Conservation (phyloP, 2,113 vertebrate genomes). For the Trogon surrucura region DNA sequence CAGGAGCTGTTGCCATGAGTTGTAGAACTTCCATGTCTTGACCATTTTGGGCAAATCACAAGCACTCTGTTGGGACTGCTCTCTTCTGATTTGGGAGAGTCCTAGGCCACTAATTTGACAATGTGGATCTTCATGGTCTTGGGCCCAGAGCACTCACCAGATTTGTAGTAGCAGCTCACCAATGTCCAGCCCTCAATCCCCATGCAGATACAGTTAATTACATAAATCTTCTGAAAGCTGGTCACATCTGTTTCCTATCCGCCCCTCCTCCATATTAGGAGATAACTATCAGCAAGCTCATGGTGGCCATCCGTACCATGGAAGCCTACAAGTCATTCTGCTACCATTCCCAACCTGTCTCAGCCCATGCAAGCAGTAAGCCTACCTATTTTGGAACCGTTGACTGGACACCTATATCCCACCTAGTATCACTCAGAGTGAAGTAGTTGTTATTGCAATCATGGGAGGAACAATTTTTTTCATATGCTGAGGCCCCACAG, state of each 20-base stretch:
- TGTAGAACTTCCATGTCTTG: background rate
- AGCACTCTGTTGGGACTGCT: background rate
- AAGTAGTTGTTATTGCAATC: background rate
- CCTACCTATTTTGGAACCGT: background rate
- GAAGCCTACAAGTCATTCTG: background rate
- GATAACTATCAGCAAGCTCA: background rate
- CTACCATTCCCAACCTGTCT: too few relatives aligned
- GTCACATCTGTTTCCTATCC: background rate
- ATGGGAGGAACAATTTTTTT: background rate
- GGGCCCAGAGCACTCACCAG: background rate
- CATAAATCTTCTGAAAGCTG: background rate
- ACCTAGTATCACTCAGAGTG: background rate
- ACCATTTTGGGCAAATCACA: rapidly evolving
- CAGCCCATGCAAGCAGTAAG: background rate
- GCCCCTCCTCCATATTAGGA: background rate
- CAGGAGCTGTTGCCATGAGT: background rate
- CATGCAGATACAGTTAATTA: too few relatives aligned
- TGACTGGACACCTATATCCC: background rate
- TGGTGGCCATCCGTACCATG: background rate
- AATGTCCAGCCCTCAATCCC: background rate
- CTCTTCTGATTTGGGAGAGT: background rate
- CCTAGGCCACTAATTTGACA: background rate
- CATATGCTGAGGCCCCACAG: background rate
- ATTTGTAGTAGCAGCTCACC: background rate
- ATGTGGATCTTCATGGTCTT: background rate